phyloP scores from a whole-genome alignment of 2,888 invertebrate species.

The Oeneis ivallda region DNA sequence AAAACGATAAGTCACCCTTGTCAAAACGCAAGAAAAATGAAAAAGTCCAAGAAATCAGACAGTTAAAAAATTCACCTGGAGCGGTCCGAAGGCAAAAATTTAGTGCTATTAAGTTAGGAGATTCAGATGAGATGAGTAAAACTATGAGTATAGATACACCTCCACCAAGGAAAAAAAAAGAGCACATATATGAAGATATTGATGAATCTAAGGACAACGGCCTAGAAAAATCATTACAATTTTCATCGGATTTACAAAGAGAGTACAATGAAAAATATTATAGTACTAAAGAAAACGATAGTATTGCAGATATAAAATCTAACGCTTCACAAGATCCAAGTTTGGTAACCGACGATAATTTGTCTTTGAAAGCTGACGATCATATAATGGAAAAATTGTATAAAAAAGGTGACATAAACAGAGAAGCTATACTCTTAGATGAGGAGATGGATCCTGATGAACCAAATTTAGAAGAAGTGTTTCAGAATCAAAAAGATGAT shows the following conservation, averaged over 20 bases:
- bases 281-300: slow-evolving; percentile 73
- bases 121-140: slow-evolving; percentile 78
- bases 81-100: slow-evolving; percentile 80
- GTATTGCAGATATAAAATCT: slow-evolving; percentile 68
- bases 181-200: slow-evolving; percentile 85
- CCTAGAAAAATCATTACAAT: slow-evolving; percentile 72
- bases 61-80: slow-evolving; percentile 83
- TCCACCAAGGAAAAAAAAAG: slow-evolving; percentile 76
- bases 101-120: slow-evolving; percentile 74
- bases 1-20: slow-evolving; percentile 67
- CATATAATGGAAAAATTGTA: slow-evolving; percentile 75
- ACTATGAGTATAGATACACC: slow-evolving; percentile 70
- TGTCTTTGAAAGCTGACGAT: slow-evolving; percentile 61
- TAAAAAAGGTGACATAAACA: slow-evolving; percentile 58
- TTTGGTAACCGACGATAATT: slow-evolving; percentile 64
- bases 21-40: slow-evolving; percentile 77
- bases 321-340: slow-evolving; percentile 75
- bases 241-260: slow-evolving; percentile 69
- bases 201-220: slow-evolving; percentile 67
- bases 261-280: slow-evolving; percentile 54
- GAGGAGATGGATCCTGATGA: slow-evolving; percentile 71
- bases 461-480: slow-evolving; percentile 72
- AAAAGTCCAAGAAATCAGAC: slow-evolving; percentile 82
- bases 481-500: slow-evolving; percentile 70
- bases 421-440: slow-evolving; percentile 64